Conservation (phyloP, 2,888 invertebrate genomes). For the Rhagophthalmus giganteus region DNA sequence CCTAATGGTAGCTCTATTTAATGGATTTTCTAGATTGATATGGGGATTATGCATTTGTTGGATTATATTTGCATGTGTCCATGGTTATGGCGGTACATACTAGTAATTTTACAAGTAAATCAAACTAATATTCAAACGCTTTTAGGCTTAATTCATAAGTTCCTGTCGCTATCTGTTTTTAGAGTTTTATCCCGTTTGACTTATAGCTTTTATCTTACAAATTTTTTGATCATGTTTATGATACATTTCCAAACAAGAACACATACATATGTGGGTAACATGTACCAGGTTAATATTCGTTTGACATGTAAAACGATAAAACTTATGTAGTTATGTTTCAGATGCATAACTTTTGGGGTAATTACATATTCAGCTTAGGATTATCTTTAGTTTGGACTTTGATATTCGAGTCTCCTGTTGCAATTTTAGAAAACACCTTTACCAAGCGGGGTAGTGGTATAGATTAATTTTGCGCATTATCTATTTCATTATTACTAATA, state of each 20-base stretch:
- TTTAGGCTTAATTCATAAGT: conserved; percentile 59
- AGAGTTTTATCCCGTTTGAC: conserved; percentile 60
- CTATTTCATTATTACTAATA: no score
- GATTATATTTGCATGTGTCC: conserved; percentile 35
- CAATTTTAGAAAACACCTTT: conserved; percentile 53
- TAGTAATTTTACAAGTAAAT: neutral
- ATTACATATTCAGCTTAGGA: conserved; percentile 51
- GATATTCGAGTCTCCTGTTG: conserved; percentile 57
- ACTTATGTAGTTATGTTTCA: conserved; percentile 31
- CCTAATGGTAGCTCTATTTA: conserved; percentile 24
- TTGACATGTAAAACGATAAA: neutral
- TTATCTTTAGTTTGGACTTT: conserved; percentile 54
- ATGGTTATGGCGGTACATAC: conserved; percentile 36
- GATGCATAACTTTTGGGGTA: conserved; percentile 56
- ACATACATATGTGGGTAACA: conserved; percentile 39
- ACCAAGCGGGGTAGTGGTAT: conserved; percentile 13
- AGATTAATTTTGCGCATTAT: no score
- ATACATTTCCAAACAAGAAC: conserved; percentile 36
- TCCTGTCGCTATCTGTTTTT: conserved; percentile 58
- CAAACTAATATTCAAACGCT: conserved; percentile 1
- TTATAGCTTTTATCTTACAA: conserved; percentile 61
- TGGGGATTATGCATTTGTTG: conserved; percentile 35
- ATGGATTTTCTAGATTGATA: conserved; percentile 27
- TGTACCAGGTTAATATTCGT: conserved; percentile 39
- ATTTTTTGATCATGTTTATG: conserved; percentile 50